Conservation (phyloP, 2,113 vertebrate genomes). For the Nothocercus nigrocapillus region DNA sequence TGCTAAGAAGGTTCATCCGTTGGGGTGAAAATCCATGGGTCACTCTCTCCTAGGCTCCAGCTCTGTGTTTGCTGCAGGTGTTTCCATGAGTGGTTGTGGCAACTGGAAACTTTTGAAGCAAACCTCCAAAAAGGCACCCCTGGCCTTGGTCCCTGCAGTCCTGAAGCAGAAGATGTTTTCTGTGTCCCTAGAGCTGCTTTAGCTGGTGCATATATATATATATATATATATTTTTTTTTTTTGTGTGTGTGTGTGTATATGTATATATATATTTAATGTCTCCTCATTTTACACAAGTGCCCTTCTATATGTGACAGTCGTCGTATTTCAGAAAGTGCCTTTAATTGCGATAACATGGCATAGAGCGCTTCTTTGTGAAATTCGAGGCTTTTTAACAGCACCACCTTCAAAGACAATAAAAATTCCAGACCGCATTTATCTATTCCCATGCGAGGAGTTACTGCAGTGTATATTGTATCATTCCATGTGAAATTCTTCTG, state of each 20-base stretch:
- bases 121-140: background rate
- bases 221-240: no score
- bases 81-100: background rate
- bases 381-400: constrained; percentile 71
- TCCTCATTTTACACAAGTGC: background rate
- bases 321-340: constrained; percentile 71
- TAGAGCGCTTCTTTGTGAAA: constrained; percentile 74
- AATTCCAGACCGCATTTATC: constrained; percentile 78
- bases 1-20: background rate
- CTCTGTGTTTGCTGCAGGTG: background rate
- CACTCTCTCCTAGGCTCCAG: accelerated
- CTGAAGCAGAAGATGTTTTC: background rate
- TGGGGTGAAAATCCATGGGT: background rate
- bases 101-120: background rate
- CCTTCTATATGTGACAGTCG: background rate
- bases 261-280: background rate
- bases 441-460: constrained; percentile 78
- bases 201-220: no score
- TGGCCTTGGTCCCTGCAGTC: background rate
- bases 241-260: no score
- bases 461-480: constrained; percentile 79
- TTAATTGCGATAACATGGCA: constrained; percentile 78
- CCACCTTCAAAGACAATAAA: constrained; percentile 84
- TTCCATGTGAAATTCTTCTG: constrained; percentile 78
- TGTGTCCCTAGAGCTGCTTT: background rate